phyloP scores from a whole-genome alignment of 2,797 vertebrate species.

The Rhyacichthys aspro region DNA sequence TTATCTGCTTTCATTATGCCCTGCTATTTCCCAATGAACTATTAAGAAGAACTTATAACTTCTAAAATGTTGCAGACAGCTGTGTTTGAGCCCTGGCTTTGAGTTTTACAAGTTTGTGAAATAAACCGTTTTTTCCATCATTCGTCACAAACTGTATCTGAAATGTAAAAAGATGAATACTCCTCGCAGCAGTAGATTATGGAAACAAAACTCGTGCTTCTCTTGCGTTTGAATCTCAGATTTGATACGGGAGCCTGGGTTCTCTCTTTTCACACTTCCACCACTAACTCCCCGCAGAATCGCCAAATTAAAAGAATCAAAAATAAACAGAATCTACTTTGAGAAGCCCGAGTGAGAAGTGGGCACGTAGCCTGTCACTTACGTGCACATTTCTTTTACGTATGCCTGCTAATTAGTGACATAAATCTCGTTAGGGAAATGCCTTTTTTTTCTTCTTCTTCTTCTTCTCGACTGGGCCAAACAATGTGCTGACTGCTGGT shows the following conservation, averaged over 20 bases:
- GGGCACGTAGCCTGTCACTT: slow-evolving; percentile 34
- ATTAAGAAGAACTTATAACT: too few relatives aligned
- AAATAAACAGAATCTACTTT: slow-evolving; percentile 30
- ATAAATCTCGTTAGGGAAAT: slow-evolving; percentile 22
- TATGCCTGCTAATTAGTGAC: slow-evolving; percentile 23
- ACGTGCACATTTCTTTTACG: slow-evolving; percentile 12
- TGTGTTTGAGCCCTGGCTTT: too few relatives aligned
- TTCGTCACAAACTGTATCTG: too few relatives aligned
- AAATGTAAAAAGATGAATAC: neutral
- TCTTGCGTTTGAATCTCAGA: neutral
- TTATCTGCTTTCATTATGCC: too few relatives aligned
- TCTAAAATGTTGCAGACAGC: too few relatives aligned
- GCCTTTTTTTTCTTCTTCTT: slow-evolving; percentile 1
- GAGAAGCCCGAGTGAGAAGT: slow-evolving; percentile 14
- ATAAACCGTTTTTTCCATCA: too few relatives aligned
- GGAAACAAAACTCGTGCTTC: neutral
- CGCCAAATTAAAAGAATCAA: slow-evolving; percentile 43
- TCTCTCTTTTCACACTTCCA: slow-evolving; percentile 12
- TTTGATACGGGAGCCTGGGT: neutral
- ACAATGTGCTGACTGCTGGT: slow-evolving; percentile 22
- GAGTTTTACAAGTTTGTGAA: too few relatives aligned
- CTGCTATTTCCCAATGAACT: too few relatives aligned
- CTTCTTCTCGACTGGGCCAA: slow-evolving; percentile 2
- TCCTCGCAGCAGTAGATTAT: too few relatives aligned
- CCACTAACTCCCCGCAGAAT: slow-evolving; percentile 16